Percentiles rank a stretch among this genome's conserved stretches.
phyloP scores from a whole-genome alignment of 2,113 vertebrate species.

The Rostratula benghalensis region DNA sequence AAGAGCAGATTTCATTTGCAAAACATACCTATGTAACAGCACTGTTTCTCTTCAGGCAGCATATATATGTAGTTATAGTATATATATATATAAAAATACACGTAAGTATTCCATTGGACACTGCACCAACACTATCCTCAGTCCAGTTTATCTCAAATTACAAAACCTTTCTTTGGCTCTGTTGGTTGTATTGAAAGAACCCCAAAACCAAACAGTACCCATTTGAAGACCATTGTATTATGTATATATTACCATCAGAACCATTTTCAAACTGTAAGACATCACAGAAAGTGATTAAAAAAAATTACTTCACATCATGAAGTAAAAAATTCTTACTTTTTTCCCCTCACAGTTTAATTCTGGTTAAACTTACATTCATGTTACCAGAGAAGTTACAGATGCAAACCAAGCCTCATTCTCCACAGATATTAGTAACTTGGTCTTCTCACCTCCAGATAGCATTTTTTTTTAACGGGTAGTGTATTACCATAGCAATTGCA shows the following conservation, averaged over 20 bases:
- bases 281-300: neutral
- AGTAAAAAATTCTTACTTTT: neutral
- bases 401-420: neutral
- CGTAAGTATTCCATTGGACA: neutral
- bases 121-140: neutral
- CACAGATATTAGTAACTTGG: neutral
- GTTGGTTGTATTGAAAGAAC: neutral
- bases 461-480: neutral
- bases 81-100: neutral
- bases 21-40: neutral
- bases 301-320: too few relatives aligned
- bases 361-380: neutral
- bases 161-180: neutral
- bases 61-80: neutral
- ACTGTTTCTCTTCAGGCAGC: neutral
- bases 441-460: neutral
- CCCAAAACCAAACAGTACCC: neutral
- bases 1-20: neutral
- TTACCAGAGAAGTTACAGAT: neutral
- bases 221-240: neutral
- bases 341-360: neutral
- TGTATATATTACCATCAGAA: neutral
- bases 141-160: neutral
- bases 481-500: conserved; percentile 10
- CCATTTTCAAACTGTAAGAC: neutral